Base-by-base conservation (phyloP, 1,140 invertebrate genomes). In the Calliopsis andreniformis region DNA sequence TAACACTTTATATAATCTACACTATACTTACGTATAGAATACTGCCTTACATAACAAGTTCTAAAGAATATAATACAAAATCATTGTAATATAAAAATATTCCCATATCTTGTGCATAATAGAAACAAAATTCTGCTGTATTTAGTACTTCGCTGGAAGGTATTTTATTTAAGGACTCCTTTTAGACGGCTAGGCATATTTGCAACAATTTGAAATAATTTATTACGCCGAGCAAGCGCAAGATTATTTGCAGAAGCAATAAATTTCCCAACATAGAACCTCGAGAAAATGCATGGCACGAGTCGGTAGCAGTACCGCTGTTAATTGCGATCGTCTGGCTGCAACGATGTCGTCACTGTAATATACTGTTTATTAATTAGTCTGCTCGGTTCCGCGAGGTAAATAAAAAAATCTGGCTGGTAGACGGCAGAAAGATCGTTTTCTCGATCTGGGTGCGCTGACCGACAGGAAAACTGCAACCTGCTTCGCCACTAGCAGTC, bases 351-450 rank as follows among this genome's bases (percentile, higher is more conserved):
- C 45, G 45, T 68, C 30, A 23, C 35, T 18, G 43, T 51, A 47
- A 30, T 49, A 68, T 68, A 55, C 35, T 18, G 64, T 30, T 68
- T 55, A 55, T 55, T 42, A 30, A 68, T 39, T 55, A 39, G 25
- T 6, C 30, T n/a, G 32, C 18, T 28, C 8, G 1, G 43, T 59
- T 59, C 25, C 23, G 12, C 28, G 3, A 8, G 32, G 18, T 55
- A 10, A 56, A 68, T 55, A 42, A 55, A 68, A 47, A 58, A 70
- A 35, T 35, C 12, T 30, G n/a, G 42, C 7, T n/a, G n/a, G 42
- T 23, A 10, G 18, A 32, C 42, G 32, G 14, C 7, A 70, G 18
- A 18, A 35, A 35, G 20, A 20, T 39, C 23, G 12, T 49, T 18
- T 16, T 30, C 1, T 14, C 39, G 0, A 16, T 39, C 35, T n/a